phyloP scores from a whole-genome alignment of 2,797 vertebrate genomes.

The Remorina albescens region DNA sequence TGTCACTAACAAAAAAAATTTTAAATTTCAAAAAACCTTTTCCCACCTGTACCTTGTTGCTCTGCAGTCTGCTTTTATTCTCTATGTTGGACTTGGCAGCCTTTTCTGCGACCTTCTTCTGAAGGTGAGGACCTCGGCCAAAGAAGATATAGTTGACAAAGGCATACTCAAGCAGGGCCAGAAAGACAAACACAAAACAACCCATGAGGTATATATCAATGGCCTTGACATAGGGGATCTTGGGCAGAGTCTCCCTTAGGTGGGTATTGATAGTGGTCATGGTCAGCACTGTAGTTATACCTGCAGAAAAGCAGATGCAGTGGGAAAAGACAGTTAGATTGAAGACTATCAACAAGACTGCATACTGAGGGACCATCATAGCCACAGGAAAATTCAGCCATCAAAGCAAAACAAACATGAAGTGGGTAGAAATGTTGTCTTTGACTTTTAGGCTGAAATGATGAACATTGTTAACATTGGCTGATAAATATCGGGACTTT shows the following conservation, averaged over 20 bases:
- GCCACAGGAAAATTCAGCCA: background rate
- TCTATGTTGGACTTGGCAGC: constrained; percentile 85
- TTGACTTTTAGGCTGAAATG: too few relatives aligned
- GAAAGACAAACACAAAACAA: constrained; percentile 94
- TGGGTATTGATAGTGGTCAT: constrained; percentile 97
- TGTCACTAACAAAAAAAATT: background rate
- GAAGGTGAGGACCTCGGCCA: constrained; percentile 91
- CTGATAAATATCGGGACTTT: too few relatives aligned
- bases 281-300: constrained; percentile 95
- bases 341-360: background rate
- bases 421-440: too few relatives aligned
- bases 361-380: background rate
- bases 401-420: background rate
- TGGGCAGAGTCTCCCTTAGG: constrained; percentile 93
- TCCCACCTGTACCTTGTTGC: constrained; percentile 91
- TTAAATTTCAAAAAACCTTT: background rate
- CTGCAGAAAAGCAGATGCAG: constrained; percentile 63
- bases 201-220: constrained; percentile 96
- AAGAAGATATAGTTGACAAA: constrained; percentile 97
- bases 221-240: constrained; percentile 95
- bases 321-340: background rate
- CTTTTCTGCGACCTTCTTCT: constrained; percentile 91
- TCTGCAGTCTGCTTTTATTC: constrained; percentile 85
- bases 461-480: too few relatives aligned
- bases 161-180: constrained; percentile 93